A percentile compares a stretch with the other conserved stretches of the same genome.
Conservation (phyloP, 2,797 vertebrate species). For the Bothrops alternatus region DNA sequence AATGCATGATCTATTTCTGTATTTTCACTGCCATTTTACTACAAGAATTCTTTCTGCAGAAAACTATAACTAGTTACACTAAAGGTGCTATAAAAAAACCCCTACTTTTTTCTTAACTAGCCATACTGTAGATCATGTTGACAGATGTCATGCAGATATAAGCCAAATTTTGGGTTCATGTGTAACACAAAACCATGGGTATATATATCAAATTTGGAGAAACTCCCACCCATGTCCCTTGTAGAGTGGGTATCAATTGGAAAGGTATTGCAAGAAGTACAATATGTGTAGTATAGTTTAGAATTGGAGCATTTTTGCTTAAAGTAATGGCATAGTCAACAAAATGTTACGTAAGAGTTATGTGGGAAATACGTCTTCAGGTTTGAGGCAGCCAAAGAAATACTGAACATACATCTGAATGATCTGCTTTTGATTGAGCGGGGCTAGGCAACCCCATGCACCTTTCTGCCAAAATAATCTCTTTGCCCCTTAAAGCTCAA, state of each 20-base stretch:
- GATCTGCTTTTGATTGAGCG: background rate
- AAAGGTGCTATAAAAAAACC: background rate
- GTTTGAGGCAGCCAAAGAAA: background rate
- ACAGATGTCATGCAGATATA: background rate
- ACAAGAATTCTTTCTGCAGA: background rate
- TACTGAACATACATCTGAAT: background rate
- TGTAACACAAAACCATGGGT: too few species aligned
- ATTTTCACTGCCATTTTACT: background rate
- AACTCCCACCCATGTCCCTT: too few species aligned
- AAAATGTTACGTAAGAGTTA: background rate
- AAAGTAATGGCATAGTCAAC: background rate
- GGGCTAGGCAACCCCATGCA: background rate
- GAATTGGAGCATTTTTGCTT: background rate
- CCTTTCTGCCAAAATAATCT: background rate
- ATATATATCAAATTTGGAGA: too few species aligned
- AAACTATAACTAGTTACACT: background rate
- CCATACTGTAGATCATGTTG: background rate
- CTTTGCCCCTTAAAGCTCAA: background rate
- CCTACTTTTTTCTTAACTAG: background rate
- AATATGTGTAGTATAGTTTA: background rate
- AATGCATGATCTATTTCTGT: background rate
- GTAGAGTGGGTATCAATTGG: background rate
- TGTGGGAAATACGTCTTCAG: background rate
- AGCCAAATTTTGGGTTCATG: too few species aligned
- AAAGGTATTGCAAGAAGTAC: background rate